These are phyloP conservation scores for Nematolebias whitei DNA, from an alignment of 2,113 vertebrate species.

Conservation along the genomic window DNA sequence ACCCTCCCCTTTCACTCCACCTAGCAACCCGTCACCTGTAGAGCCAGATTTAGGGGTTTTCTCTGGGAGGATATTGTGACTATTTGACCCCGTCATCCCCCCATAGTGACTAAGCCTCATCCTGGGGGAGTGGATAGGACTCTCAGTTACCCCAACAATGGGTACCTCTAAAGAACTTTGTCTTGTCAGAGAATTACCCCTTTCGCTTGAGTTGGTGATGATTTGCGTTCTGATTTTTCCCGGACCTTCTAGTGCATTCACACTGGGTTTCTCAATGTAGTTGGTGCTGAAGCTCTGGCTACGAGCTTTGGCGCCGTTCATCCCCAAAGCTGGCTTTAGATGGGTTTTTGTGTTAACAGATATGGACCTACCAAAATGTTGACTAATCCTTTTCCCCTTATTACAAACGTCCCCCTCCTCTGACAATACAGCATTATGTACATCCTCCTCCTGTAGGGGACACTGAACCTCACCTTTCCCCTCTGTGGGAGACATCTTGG, in stretches of 20 bases:
- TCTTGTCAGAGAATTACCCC: conserved; percentile 86
- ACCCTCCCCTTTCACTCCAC: conserved; percentile 52
- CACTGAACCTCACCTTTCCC: conserved; percentile 59
- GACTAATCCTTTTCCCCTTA: conserved; percentile 78
- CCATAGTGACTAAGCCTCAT: conserved; percentile 75
- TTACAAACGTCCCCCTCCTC: conserved; percentile 57
- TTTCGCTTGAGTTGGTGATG: conserved; percentile 90
- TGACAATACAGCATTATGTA: conserved; percentile 40
- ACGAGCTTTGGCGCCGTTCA: conserved; percentile 93
- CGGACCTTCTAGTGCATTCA: conserved; percentile 70
- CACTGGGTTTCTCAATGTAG: conserved; percentile 82
- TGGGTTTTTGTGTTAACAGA: conserved; percentile 86
- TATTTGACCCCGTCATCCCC: conserved; percentile 70
- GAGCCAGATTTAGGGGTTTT: conserved; percentile 72
- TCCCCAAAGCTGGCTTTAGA: conserved; percentile 89
- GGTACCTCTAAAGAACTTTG: conserved; percentile 81
- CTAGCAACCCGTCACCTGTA: conserved; percentile 66
- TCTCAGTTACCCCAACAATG: conserved; percentile 56
- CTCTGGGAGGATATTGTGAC: conserved; percentile 79
- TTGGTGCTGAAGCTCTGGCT: conserved; percentile 92
- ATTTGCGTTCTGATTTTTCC: conserved; percentile 90
- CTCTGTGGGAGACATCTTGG: conserved; percentile 48
- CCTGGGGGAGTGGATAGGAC: conserved; percentile 49
- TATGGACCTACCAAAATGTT: conserved; percentile 83
- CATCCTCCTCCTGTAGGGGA: conserved; percentile 50